Evolutionary conservation across 2,113 vertebrate genomes (phyloP).

Genomic region (Hyla sarda): DNA sequence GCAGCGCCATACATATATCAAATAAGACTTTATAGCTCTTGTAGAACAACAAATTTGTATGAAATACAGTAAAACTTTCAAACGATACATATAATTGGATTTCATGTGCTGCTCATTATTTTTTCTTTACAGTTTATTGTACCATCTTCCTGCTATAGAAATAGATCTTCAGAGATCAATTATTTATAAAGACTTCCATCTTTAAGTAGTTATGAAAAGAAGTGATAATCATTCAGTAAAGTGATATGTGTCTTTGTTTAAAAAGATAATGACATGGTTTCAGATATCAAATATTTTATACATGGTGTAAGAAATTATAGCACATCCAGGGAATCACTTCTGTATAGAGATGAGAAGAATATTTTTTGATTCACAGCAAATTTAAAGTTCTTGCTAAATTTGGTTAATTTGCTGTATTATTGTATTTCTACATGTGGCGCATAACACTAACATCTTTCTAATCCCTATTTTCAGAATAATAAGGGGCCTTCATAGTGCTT

Average conservation of each 20-base stretch:
- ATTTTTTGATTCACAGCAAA: not conserved
- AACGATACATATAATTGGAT: constrained; percentile 14
- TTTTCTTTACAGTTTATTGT: not conserved
- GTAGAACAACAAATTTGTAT: constrained; percentile 1
- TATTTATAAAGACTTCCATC: not conserved
- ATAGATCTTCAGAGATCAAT: constrained; percentile 14
- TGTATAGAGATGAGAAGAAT: not conserved
- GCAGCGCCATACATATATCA: constrained; percentile 7
- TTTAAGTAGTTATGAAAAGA: not conserved
- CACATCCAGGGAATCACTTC: not conserved
- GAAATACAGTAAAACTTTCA: constrained; percentile 12
- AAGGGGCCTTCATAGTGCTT: too few relatives aligned
- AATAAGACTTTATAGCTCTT: constrained; percentile 16
- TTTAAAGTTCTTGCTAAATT: too few relatives aligned
- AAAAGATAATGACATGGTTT: not conserved
- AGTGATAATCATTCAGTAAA: not conserved
- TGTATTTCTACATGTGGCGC: too few relatives aligned
- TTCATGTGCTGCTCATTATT: not conserved
- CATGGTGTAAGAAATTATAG: not conserved
- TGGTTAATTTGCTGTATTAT: too few relatives aligned
- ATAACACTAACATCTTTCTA: too few relatives aligned
- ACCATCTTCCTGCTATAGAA: not conserved
- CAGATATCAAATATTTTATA: not conserved
- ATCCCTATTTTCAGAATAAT: too few relatives aligned
- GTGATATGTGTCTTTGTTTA: too few relatives aligned